Percentiles rank a stretch among this genome's conserved stretches.
phyloP scores from a whole-genome alignment of 2,888 invertebrate genomes.

The Crematogaster levior region DNA sequence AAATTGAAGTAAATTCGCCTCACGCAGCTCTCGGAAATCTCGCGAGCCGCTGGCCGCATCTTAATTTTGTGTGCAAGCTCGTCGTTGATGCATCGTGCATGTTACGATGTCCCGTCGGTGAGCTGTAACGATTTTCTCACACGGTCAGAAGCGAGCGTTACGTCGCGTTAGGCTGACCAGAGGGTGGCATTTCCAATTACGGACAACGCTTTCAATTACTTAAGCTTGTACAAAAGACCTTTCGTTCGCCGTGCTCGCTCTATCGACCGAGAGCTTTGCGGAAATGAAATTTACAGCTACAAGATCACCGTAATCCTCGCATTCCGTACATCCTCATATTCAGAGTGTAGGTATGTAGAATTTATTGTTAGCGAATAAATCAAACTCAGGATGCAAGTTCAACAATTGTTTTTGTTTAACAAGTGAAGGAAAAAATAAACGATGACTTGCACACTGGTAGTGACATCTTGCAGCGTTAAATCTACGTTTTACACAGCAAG shows the following conservation, averaged over 20 bases:
- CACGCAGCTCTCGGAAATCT: not conserved
- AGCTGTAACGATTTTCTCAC: conserved; percentile 28
- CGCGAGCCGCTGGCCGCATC: not conserved
- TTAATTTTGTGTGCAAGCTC: conserved; percentile 12
- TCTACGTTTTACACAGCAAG: not conserved
- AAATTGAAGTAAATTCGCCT: conserved; percentile 14
- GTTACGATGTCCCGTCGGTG: not conserved
- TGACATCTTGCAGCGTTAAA: conserved; percentile 27
- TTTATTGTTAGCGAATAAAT: not conserved
- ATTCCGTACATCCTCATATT: not conserved
- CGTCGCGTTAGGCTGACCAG: conserved; percentile 2
- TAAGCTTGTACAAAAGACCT: not conserved
- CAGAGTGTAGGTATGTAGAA: not conserved
- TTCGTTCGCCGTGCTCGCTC: not conserved
- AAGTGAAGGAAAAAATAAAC: not conserved
- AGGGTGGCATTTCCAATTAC: conserved; percentile 19
- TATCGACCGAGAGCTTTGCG: conserved; percentile 11
- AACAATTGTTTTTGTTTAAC: not conserved
- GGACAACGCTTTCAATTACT: conserved; percentile 30
- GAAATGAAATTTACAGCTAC: not conserved
- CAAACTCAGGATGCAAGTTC: not conserved
- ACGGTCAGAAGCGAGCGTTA: not conserved
- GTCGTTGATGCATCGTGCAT: not conserved
- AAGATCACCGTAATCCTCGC: not conserved
- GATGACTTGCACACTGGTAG: not conserved